Percentiles rank a stretch among this genome's conserved stretches.
These are phyloP conservation scores for Drosophila asahinai DNA, from an alignment of 1,140 invertebrate genomes.

Conservation along the genomic window DNA sequence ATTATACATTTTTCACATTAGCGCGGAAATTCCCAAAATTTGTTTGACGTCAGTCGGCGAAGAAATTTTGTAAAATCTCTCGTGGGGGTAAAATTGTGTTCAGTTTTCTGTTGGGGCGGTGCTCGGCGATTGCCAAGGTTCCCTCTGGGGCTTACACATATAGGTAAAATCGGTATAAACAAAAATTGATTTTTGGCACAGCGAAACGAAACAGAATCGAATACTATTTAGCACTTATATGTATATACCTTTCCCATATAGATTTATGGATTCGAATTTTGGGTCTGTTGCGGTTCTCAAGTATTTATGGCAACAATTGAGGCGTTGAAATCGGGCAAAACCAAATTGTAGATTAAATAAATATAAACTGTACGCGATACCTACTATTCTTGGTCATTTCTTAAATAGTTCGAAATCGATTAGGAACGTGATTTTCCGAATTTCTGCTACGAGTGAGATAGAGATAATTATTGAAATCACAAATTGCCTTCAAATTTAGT, in stretches of 20 bases:
- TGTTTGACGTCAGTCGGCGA: slow-evolving; percentile 60
- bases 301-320: slow-evolving; percentile 33
- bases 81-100: slow-evolving; percentile 24
- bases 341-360: slow-evolving; percentile 32
- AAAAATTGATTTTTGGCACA: slow-evolving; percentile 49
- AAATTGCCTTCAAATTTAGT: background rate
- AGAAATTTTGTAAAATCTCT: slow-evolving; percentile 44
- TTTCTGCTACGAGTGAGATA: slow-evolving; percentile 4
- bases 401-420: slow-evolving; percentile 4
- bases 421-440: slow-evolving; percentile 9
- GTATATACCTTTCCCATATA: slow-evolving; percentile 3
- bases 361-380: background rate
- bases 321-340: slow-evolving; percentile 25
- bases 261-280: slow-evolving; percentile 22
- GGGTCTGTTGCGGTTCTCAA: slow-evolving; percentile 10
- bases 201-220: slow-evolving; percentile 26
- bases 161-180: slow-evolving; percentile 41
- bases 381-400: background rate
- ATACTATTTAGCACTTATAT: slow-evolving; percentile 27
- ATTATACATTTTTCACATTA: slow-evolving; percentile 53
- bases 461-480: background rate
- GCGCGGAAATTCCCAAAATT: slow-evolving; percentile 68
- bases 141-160: slow-evolving; percentile 17
- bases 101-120: slow-evolving; percentile 7
- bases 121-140: slow-evolving; percentile 40